Base-by-base conservation (phyloP, 92 coral and sea anemone genomes). In the Phenganax subtilis region DNA sequence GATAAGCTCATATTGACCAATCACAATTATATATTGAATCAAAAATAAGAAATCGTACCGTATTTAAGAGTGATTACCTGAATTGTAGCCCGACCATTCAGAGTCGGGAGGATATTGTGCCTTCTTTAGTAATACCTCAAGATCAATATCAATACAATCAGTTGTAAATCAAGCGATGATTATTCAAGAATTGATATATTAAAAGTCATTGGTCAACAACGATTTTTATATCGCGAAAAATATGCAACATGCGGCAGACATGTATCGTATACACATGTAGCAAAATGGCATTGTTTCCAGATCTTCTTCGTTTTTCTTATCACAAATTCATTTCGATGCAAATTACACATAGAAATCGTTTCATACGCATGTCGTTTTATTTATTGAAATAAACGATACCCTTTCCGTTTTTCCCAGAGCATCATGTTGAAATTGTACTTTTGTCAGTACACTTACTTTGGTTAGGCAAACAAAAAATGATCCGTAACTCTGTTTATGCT, bases 51-150 rank as follows among this genome's bases (percentile, higher is more conserved):
- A 27, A 59, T 76, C 51, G 62, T 28, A 11, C 12, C n/a, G 57
- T 6, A 63, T 51, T 54, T 58, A 6, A 79, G 65, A 79, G 63
- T 73, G 65, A 64, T 79, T 82, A 94, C 99, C 99, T 74, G 97
- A 75, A 59, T 91, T 80, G 82, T 85, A 96, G 17, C 96, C 91
- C 86, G 86, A 88, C 99, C 99, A 96, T 75, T 87, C 89, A 82
- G 80, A 76, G 81, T 96, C 97, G 67, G 97, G 91, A 8, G 99
- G 99, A 80, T 85, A 96, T 86, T 96, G 96, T 9, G 92, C 91
- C 71, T 96, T 96, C 76, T 90, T 89, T 73, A 91, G 90, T 69
- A 94, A 89, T 12, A 94, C 91, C 98, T 92, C 55, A 60, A 52
- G 64, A 20, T 56, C 27, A 63, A 56, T n/a, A 56, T 68, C 25